Conservation (phyloP, 37 sponge, comb jelly and placozoan genomes). For the Amphimedon queenslandica region DNA sequence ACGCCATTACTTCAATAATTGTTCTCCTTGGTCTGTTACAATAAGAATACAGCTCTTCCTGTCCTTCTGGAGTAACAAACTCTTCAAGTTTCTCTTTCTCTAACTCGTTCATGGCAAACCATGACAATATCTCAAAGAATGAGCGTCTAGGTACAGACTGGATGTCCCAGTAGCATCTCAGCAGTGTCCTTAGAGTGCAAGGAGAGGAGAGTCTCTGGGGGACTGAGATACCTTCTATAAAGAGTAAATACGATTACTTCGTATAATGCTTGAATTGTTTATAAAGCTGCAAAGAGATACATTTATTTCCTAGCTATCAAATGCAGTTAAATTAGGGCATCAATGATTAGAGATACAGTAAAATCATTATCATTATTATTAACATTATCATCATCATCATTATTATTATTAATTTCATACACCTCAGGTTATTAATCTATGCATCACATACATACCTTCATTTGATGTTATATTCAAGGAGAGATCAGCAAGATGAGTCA, state of each 20-base stretch:
- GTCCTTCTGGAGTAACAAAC: slow-evolving; percentile 81
- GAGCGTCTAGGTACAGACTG: slow-evolving; percentile 72
- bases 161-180: slow-evolving; percentile 77
- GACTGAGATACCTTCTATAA: slow-evolving; percentile 22
- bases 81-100: slow-evolving; percentile 92
- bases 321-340: too few species aligned
- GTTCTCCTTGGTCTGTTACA: slow-evolving; percentile 85
- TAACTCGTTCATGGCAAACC: slow-evolving; percentile 74
- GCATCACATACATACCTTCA: slow-evolving; percentile 31
- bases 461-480: slow-evolving; percentile 26
- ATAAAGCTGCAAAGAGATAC: too few species aligned
- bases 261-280: neutral
- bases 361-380: too few species aligned
- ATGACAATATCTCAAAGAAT: slow-evolving; percentile 86
- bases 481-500: slow-evolving; percentile 40
- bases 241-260: neutral
- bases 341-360: too few species aligned
- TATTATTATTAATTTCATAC: too few species aligned
- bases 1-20: slow-evolving; percentile 67
- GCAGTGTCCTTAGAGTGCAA: slow-evolving; percentile 51
- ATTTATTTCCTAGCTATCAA: too few species aligned
- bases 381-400: too few species aligned
- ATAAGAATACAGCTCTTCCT: slow-evolving; percentile 94
- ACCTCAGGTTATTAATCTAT: too few species aligned
- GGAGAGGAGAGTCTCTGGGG: slow-evolving; percentile 43